Base-by-base conservation (phyloP, 2,888 invertebrate genomes). In the Asteroscopus sphinx region DNA sequence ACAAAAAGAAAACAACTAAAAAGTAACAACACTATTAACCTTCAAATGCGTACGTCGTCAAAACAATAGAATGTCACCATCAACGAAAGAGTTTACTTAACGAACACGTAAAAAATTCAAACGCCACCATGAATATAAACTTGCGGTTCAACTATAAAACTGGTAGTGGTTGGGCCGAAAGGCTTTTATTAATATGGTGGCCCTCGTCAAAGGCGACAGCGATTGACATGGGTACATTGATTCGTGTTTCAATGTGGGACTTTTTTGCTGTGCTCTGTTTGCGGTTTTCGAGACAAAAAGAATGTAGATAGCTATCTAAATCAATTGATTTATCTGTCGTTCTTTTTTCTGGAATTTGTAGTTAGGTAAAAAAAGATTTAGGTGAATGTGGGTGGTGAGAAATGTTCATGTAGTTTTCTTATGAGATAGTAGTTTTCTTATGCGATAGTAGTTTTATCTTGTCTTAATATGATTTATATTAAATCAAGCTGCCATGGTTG, bases 91-190 rank as follows among this genome's bases (percentile, higher is more conserved):
- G 76, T 69, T 76, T 64, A 64, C 57, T 76, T 73, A 74, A 78
- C 77, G 68, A 58, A 73, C 79, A 79, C 80, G 82, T 89, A 88
- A 90, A 89, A 89, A 88, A 90, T 88, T 88, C 90, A 90, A 86
- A 86, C 80, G 77, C 82, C 72, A 72, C 35, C 83, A 87, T 90
- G 90, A 89, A 89, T 88, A 87, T 86, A 85, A 87, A 87, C 83
- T 83, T 85, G 79, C 64, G 73, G 70, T 72, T 78, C 61, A 68
- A 75, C 82, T 81, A 83, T 83, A 86, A 86, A 84, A 81, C 73
- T 79, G 76, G 74, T 80, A 76, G 83, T 80, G 77, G 74, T 70
- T 51, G 78, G 79, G 68, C 73, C 75, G 72, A 76, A 76, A 67
- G 77, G 68, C 61, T 76, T 83, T 79, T 85, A 83, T 81, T 81